Evolutionary conservation across 2,888 invertebrate species (phyloP).

Genomic region (Cepaea hortensis): DNA sequence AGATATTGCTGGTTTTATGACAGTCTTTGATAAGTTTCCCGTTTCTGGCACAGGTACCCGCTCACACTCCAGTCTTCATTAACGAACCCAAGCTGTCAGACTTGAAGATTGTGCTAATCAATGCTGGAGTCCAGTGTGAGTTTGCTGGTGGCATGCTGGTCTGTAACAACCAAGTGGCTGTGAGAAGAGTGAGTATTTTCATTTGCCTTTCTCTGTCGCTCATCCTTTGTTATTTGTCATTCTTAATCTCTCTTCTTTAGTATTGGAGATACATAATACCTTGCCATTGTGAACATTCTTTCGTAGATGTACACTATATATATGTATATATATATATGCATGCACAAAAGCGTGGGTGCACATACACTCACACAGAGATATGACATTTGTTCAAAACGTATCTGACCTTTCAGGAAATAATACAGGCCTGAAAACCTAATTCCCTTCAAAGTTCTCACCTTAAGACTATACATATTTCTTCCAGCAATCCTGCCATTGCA

Average conservation of each 20-base stretch:
- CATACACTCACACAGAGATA: too few species aligned
- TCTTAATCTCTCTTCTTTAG: neutral
- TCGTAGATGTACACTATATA: too few species aligned
- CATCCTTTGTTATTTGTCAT: neutral
- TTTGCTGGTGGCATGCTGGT: slow-evolving; percentile 93
- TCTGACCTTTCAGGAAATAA: too few species aligned
- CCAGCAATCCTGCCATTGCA: too few species aligned
- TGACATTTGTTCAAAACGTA: too few species aligned
- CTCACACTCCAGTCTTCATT: slow-evolving; percentile 87
- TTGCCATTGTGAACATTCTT: too few species aligned
- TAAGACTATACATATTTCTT: too few species aligned
- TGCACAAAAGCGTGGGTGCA: too few species aligned
- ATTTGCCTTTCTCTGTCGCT: neutral
- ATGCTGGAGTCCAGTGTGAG: slow-evolving; percentile 86
- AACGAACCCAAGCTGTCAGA: slow-evolving; percentile 95
- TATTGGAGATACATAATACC: neutral
- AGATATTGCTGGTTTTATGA: too few species aligned
- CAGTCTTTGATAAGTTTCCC: neutral
- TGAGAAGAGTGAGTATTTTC: slow-evolving; percentile 83
- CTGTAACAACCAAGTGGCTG: slow-evolving; percentile 93
- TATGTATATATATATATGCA: too few species aligned
- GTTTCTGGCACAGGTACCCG: slow-evolving; percentile 55
- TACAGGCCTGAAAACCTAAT: too few species aligned
- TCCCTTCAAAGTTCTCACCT: too few species aligned
- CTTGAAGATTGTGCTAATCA: slow-evolving; percentile 83